These are phyloP conservation scores for Hedychridium roseum DNA, from an alignment of 2,888 invertebrate genomes.

Conservation along the genomic window DNA sequence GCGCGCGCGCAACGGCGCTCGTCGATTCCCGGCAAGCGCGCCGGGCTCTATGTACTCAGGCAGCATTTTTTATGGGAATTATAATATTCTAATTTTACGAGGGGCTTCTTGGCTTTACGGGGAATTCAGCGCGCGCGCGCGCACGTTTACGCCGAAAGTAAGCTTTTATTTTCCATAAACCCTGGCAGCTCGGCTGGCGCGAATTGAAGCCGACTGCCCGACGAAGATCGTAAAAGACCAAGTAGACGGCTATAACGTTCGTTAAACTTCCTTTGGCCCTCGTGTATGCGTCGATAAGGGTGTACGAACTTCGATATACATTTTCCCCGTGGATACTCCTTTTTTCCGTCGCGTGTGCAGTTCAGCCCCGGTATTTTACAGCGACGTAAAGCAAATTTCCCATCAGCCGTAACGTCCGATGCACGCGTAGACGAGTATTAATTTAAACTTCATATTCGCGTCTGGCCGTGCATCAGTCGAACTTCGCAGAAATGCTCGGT, in stretches of 20 bases:
- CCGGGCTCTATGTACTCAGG: background rate
- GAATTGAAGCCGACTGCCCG: conserved; percentile 5
- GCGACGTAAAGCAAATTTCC: too few species aligned
- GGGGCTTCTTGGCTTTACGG: conserved; percentile 25
- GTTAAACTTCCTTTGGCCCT: conserved; percentile 2
- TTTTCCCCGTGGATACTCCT: conserved; percentile 19
- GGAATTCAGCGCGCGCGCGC: conserved; percentile 31
- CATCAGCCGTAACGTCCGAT: too few species aligned
- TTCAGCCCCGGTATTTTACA: too few species aligned
- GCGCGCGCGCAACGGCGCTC: conserved; percentile 1
- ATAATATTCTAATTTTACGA: conserved; percentile 45
- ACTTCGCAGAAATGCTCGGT: too few species aligned
- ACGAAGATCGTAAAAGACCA: conserved; percentile 33
- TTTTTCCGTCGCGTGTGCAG: background rate
- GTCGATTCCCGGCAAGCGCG: background rate
- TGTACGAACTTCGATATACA: conserved; percentile 24
- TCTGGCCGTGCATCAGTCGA: too few species aligned
- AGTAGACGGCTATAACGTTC: conserved; percentile 33
- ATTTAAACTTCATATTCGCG: too few species aligned
- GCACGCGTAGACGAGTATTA: too few species aligned
- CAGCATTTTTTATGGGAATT: conserved; percentile 31
- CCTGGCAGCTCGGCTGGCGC: conserved; percentile 26
- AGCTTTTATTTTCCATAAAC: conserved; percentile 49
- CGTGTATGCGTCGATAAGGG: conserved; percentile 30
- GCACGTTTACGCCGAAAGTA: conserved; percentile 35